Base-by-base conservation (phyloP, 2,888 invertebrate species). In the Cantharis lateralis region DNA sequence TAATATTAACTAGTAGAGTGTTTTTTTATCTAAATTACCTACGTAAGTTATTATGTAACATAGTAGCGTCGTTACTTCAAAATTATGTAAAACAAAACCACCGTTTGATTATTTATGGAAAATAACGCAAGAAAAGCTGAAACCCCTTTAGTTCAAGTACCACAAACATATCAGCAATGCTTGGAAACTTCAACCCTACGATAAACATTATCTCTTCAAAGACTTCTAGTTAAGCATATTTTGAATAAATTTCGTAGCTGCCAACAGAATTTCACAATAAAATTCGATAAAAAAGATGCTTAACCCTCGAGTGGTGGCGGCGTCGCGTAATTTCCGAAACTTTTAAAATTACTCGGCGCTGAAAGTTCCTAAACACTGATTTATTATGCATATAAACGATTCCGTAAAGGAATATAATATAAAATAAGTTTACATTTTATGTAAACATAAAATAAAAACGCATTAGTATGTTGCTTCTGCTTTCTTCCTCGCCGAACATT, bases 401-500 rank as follows among this genome's bases (percentile, higher is more conserved):
- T 48, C 48, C n/a, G n/a, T 48, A 48, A 48, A 48, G 7, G 48
- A n/a, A 48, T 32, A 32, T 32, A 26, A 10, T 26, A 32, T 32
- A 32, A 32, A 32, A 32, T 32, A 48, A 48, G 48, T n/a, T 48
- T 48, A 48, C n/a, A n/a, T 48, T 48, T 48, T 48, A n/a, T 7
- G 48, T 13, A n/a, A 48, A n/a, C 48, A 48, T 48, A 48, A 48
- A 48, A 48, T 48, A 48, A 48, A 48, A 48, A n/a, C n/a, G n/a
- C n/a, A 9, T 24, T 48, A 13, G 4, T 20, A n/a, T 66, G 28
- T 62, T 68, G 66, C 68, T 68, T 75, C 15, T 48, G 10, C 70
- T 75, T 70, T 68, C 69, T 20, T 26, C 24, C 66, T 64, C 32
- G 26, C n/a, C 48, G 76, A 72, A 64, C 72, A 76, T 73, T 64